A percentile compares a stretch with the other conserved stretches of the same genome.
Conservation (phyloP, 2,888 invertebrate genomes). For the Pomacea canaliculata region DNA sequence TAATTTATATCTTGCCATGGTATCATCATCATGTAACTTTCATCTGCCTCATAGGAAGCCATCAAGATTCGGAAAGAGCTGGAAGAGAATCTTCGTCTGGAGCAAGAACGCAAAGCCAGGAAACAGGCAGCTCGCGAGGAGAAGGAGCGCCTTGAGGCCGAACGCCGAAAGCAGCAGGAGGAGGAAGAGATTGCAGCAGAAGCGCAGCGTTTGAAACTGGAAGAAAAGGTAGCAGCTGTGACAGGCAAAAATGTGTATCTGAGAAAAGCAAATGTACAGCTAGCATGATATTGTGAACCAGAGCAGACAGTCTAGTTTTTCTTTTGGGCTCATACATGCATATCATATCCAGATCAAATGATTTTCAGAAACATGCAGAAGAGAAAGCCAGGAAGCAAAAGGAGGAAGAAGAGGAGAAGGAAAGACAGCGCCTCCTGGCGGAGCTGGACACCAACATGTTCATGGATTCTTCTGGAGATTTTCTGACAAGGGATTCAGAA, state of each 20-base stretch:
- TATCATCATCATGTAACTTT: too few relatives aligned
- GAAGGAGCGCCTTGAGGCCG: conserved; percentile 12
- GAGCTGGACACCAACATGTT: conserved; percentile 3
- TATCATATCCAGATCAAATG: too few relatives aligned
- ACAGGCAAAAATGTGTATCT: not conserved
- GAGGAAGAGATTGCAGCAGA: conserved; percentile 2
- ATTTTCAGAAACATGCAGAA: conserved; percentile 9
- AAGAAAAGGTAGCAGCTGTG: not conserved
- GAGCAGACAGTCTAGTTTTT: too few relatives aligned
- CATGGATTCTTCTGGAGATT: conserved; percentile 14
- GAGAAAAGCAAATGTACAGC: too few relatives aligned
- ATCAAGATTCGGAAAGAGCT: not conserved
- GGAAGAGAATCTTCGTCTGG: not conserved
- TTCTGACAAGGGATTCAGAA: conserved; percentile 6
- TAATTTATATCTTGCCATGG: too few relatives aligned
- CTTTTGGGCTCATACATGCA: too few relatives aligned
- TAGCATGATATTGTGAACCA: too few relatives aligned
- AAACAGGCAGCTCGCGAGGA: conserved; percentile 11
- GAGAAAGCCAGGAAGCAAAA: not conserved
- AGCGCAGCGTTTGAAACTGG: not conserved
- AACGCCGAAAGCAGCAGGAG: conserved; percentile 6
- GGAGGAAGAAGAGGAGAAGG: conserved; percentile 15
- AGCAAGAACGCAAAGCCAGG: conserved; percentile 8
- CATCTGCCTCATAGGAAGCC: not conserved
- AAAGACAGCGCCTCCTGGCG: not conserved